Conservation (phyloP, 2,888 invertebrate species). For the Crioceris asparagi region DNA sequence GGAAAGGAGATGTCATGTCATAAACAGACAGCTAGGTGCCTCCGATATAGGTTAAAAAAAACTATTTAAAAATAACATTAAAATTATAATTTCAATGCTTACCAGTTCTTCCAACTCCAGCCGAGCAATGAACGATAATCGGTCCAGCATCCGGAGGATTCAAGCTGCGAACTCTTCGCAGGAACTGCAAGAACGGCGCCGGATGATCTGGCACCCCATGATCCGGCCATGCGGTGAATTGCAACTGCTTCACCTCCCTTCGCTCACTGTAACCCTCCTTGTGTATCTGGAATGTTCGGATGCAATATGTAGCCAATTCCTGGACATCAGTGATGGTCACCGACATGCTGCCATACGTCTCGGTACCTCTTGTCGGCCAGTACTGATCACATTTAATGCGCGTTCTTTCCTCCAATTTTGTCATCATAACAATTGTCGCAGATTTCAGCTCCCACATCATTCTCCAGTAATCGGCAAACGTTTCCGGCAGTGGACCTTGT, state of each 20-base stretch:
- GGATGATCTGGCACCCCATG: conserved; percentile 99
- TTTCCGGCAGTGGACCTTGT: conserved; percentile 65
- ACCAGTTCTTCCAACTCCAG: conserved; percentile 44
- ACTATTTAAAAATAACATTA: no score
- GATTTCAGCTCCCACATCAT: conserved; percentile 98
- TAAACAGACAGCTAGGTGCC: no score
- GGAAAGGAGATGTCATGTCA: no score
- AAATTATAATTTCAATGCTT: no score
- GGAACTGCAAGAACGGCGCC: conserved; percentile 94
- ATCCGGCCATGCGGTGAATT: conserved; percentile 99
- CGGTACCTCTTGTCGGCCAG: conserved; percentile 92
- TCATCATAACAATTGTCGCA: conserved; percentile 98
- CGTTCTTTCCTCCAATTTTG: conserved; percentile 92
- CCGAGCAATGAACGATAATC: conserved; percentile 87
- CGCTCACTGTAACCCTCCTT: conserved; percentile 72
- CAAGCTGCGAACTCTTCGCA: conserved; percentile 81
- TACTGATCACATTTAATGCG: conserved; percentile 96
- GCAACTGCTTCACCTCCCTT: conserved; percentile 91
- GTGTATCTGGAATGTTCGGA: conserved; percentile 88
- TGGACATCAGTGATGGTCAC: conserved; percentile 91
- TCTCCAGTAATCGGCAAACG: conserved; percentile 97
- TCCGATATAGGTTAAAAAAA: no score
- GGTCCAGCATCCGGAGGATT: conserved; percentile 92
- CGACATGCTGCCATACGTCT: conserved; percentile 90
- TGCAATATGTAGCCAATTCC: conserved; percentile 96